phyloP scores from a whole-genome alignment of 2,797 vertebrate genomes.

The Pempheris klunzingeri region DNA sequence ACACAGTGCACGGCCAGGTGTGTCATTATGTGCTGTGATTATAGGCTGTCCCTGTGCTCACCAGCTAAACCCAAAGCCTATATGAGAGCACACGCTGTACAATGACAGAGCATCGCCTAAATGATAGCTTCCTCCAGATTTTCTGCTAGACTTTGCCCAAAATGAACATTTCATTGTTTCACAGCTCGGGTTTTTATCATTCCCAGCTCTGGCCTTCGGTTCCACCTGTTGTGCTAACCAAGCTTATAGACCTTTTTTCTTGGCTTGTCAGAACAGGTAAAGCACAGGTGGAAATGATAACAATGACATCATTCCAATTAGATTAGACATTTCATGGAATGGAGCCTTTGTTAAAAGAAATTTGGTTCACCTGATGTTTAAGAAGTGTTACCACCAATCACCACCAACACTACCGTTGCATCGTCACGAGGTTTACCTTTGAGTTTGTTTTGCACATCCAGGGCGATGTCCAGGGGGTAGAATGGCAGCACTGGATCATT shows the following conservation, averaged over 20 bases:
- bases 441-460: constrained; percentile 94
- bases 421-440: constrained; percentile 87
- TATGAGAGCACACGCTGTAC: background rate
- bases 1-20: too few species aligned
- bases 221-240: background rate
- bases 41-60: background rate
- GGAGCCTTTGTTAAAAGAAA: too few species aligned
- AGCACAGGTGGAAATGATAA: too few species aligned
- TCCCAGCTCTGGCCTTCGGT: background rate
- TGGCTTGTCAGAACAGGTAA: too few species aligned
- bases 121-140: background rate
- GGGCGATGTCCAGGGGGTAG: constrained; percentile 92
- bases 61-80: background rate
- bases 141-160: background rate
- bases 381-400: background rate
- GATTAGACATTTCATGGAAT: background rate
- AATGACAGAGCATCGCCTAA: background rate
- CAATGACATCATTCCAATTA: too few species aligned
- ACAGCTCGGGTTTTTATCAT: too few species aligned
- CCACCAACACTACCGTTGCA: background rate
- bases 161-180: too few species aligned
- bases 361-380: background rate
- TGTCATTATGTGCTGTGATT: background rate
- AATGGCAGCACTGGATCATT: constrained; percentile 93
- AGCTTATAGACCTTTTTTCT: background rate